These are phyloP conservation scores for Caenorhabditis angaria DNA, from an alignment of 2,888 invertebrate species.

Conservation along the genomic window DNA sequence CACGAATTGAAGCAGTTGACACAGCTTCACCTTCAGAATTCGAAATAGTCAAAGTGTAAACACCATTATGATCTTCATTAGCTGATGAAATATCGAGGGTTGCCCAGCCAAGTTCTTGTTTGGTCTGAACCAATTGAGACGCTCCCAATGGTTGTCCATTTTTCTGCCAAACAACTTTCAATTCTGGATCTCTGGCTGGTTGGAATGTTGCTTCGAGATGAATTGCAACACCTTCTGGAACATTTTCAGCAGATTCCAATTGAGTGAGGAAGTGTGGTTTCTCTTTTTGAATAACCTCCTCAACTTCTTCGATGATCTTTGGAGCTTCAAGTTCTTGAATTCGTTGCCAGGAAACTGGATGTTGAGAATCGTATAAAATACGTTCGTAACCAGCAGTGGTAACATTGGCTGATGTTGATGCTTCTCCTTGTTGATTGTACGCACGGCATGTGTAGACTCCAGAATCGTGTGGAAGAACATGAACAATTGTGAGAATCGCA, in stretches of 20 bases:
- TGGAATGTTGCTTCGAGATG: constrained; percentile 96
- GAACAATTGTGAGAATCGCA: constrained; percentile 87
- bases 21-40: constrained; percentile 93
- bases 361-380: constrained; percentile 81
- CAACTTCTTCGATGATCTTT: constrained; percentile 84
- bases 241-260: constrained; percentile 85
- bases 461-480: constrained; percentile 86
- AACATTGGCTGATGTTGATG: constrained; percentile 92
- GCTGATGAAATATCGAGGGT: constrained; percentile 82
- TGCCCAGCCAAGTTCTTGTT: constrained; percentile 86
- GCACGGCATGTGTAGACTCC: constrained; percentile 94
- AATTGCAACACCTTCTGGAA: constrained; percentile 87
- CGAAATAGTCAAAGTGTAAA: constrained; percentile 90
- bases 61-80: constrained; percentile 84
- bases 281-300: constrained; percentile 73
- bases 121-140: constrained; percentile 75
- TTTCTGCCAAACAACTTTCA: constrained; percentile 73
- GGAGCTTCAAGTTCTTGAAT: constrained; percentile 76
- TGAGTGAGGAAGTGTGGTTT: constrained; percentile 80
- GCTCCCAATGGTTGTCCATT: constrained; percentile 68
- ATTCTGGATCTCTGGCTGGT: constrained; percentile 89
- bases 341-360: constrained; percentile 92
- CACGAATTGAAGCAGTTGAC: constrained; percentile 89
- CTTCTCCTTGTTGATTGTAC: constrained; percentile 89
- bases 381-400: constrained; percentile 74